A percentile compares a stretch with the other conserved stretches of the same genome.
These are phyloP conservation scores for Pogonophryne albipinna DNA, from an alignment of 2,797 vertebrate genomes.

Conservation along the genomic window DNA sequence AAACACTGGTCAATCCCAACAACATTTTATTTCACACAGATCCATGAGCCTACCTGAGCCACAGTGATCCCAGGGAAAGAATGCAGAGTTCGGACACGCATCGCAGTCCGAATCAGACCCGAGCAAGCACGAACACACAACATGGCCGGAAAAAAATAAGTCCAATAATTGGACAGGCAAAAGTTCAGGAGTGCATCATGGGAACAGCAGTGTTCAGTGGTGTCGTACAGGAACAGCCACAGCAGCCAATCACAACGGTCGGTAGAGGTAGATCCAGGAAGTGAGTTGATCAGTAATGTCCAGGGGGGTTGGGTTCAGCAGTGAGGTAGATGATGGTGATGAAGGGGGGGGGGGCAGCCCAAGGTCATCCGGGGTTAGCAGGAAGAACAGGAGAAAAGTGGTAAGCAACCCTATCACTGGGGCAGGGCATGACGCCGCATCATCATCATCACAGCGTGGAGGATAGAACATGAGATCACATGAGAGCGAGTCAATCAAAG, in stretches of 20 bases:
- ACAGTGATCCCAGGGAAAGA: slow-evolving; percentile 73
- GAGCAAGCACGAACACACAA: slow-evolving; percentile 63
- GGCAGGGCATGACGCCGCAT: slow-evolving; percentile 70
- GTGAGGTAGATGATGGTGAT: slow-evolving; percentile 37
- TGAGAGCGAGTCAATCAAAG: slow-evolving; percentile 76
- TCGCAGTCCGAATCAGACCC: slow-evolving; percentile 61
- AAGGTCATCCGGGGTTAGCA: slow-evolving; percentile 67
- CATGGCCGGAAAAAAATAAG: slow-evolving; percentile 54
- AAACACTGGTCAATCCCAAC: not conserved
- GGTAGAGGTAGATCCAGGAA: slow-evolving; percentile 1
- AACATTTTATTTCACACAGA: not conserved
- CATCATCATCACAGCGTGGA: slow-evolving; percentile 76
- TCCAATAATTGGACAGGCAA: slow-evolving; percentile 20
- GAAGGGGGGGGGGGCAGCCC: slow-evolving; percentile 2
- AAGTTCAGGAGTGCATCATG: slow-evolving; percentile 50
- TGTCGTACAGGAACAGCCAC: not conserved
- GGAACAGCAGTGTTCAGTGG: slow-evolving; percentile 37
- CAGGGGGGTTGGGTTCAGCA: slow-evolving; percentile 20
- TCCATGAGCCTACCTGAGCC: slow-evolving; percentile 79
- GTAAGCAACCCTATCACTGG: slow-evolving; percentile 88
- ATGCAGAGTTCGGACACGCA: slow-evolving; percentile 47
- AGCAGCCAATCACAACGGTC: slow-evolving; percentile 34
- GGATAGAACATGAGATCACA: slow-evolving; percentile 83
- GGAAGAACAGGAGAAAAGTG: slow-evolving; percentile 90
- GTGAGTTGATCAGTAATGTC: slow-evolving; percentile 12